Percentiles rank a stretch among this genome's conserved stretches.
Conservation (phyloP, 2,113 vertebrate species). For the Melanerpes formicivorus region DNA sequence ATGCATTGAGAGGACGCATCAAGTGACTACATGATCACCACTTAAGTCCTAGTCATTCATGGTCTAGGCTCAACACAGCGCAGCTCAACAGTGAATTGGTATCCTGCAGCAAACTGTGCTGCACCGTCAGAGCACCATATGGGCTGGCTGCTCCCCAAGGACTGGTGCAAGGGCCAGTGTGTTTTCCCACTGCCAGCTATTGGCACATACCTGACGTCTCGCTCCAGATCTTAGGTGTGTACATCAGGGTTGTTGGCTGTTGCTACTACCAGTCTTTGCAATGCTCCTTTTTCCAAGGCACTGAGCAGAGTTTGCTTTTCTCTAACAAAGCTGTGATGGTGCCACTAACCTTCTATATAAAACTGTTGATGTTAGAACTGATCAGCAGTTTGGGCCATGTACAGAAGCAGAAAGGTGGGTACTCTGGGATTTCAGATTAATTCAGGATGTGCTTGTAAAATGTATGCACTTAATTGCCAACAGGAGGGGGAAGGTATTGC, state of each 20-base stretch:
- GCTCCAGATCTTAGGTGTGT: not conserved
- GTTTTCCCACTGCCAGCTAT: not conserved
- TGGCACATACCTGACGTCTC: not conserved
- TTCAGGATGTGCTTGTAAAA: not conserved
- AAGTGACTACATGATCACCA: not conserved
- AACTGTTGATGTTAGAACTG: accelerated
- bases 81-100: not conserved
- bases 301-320: not conserved
- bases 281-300: not conserved
- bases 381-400: accelerated
- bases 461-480: not conserved
- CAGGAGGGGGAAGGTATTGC: not conserved
- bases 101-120: accelerated
- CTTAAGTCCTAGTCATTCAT: not conserved
- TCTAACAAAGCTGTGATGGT: not conserved
- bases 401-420: not conserved
- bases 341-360: not conserved
- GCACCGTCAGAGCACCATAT: accelerated
- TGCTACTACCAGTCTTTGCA: not conserved
- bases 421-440: not conserved
- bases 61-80: not conserved
- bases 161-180: not conserved
- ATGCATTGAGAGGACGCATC: not conserved
- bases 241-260: not conserved
- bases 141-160: not conserved